Evolutionary conservation across 2,888 invertebrate genomes (phyloP).

Genomic region (Lacanobia oleracea): DNA sequence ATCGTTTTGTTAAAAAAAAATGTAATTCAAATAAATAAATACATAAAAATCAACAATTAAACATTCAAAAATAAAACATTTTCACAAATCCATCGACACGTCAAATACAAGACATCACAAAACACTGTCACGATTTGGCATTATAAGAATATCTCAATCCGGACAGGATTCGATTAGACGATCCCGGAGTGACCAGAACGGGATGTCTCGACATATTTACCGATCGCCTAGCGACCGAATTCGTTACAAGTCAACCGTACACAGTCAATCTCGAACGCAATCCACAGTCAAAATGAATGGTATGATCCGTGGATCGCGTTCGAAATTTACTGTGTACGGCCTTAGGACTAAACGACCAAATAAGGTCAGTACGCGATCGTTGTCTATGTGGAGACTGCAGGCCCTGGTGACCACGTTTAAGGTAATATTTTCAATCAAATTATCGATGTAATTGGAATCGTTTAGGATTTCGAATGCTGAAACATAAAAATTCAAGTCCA

Average conservation of each 20-base stretch:
- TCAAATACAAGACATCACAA: conserved; percentile 1
- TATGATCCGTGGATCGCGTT: too few species aligned
- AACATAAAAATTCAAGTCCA: conserved; percentile 2
- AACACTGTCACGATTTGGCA: conserved; percentile 17
- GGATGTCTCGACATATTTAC: too few species aligned
- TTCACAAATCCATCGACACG: conserved; percentile 30
- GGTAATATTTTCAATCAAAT: background rate
- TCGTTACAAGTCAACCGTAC: too few species aligned
- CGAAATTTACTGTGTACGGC: too few species aligned
- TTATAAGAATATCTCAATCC: background rate
- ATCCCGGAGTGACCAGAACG: background rate
- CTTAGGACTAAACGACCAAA: too few species aligned
- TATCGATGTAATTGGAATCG: background rate
- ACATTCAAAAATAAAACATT: conserved; percentile 42
- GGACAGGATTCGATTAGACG: background rate
- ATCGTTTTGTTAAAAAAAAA: conserved; percentile 39
- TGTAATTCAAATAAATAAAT: conserved; percentile 44
- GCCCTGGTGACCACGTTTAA: too few species aligned
- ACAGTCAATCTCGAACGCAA: too few species aligned
- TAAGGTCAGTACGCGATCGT: too few species aligned
- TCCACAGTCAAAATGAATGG: too few species aligned
- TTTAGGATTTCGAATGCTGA: conserved; percentile 10
- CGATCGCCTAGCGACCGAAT: too few species aligned
- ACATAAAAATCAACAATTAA: conserved; percentile 28
- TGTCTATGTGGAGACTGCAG: too few species aligned